phyloP scores from a whole-genome alignment of 2,113 vertebrate species.

The Nibea albiflora region DNA sequence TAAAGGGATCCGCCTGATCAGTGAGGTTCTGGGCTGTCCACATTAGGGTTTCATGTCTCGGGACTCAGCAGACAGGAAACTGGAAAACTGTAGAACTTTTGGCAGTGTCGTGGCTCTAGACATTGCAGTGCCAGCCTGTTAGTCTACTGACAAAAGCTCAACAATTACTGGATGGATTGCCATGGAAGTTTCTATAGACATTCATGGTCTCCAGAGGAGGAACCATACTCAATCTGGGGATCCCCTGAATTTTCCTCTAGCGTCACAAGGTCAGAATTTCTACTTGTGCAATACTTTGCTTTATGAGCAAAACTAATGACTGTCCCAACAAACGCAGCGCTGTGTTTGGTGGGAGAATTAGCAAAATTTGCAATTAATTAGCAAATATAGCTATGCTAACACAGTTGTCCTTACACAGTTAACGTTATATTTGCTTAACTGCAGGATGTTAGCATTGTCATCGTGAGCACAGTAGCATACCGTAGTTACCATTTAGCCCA shows the following conservation, averaged over 20 bases:
- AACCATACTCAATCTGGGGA: too few species aligned
- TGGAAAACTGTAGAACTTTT: not conserved
- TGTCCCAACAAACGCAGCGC: not conserved
- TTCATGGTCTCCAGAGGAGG: not conserved
- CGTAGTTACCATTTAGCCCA: too few species aligned
- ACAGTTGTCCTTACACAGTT: too few species aligned
- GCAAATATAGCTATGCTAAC: too few species aligned
- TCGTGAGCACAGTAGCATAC: too few species aligned
- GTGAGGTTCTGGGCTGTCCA: not conserved
- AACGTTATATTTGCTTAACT: too few species aligned
- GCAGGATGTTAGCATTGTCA: too few species aligned
- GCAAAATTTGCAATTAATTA: too few species aligned
- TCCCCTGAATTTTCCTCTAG: too few species aligned
- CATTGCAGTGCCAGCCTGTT: not conserved
- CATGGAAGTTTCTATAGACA: not conserved
- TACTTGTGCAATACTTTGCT: too few species aligned
- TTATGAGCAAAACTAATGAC: not conserved
- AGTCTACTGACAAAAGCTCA: not conserved
- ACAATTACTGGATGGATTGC: not conserved
- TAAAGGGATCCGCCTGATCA: constrained; percentile 14
- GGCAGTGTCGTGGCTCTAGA: not conserved
- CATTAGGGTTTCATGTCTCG: not conserved
- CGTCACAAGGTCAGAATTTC: too few species aligned
- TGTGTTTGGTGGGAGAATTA: too few species aligned
- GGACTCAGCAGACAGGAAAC: not conserved